Percentiles rank a stretch among this genome's conserved stretches.
Conservation (phyloP, 2,888 invertebrate genomes). For the Elegia similella region DNA sequence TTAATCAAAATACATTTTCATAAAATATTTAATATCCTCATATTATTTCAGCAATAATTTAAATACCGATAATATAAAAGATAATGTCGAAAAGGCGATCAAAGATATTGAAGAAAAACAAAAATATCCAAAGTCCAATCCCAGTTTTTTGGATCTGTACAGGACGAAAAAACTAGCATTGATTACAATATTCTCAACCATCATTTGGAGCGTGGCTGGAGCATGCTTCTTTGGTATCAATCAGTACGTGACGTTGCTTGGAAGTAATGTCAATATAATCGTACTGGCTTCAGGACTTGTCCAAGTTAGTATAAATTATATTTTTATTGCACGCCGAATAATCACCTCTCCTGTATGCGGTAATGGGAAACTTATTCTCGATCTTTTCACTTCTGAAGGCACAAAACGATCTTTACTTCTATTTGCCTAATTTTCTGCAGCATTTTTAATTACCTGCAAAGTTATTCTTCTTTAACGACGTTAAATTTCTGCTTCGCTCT, state of each 20-base stretch:
- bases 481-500: too few relatives aligned
- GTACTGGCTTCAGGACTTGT: conserved; percentile 43
- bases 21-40: too few relatives aligned
- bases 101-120: conserved; percentile 36
- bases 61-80: conserved; percentile 36
- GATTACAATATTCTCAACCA: conserved; percentile 37
- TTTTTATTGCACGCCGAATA: not conserved
- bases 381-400: too few relatives aligned
- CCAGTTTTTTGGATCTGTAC: conserved; percentile 47
- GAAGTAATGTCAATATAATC: conserved; percentile 42
- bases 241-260: conserved; percentile 47
- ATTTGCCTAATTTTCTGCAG: too few relatives aligned
- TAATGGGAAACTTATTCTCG: too few relatives aligned
- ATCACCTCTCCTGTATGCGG: not conserved
- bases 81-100: conserved; percentile 38
- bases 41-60: conserved; percentile 47
- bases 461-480: too few relatives aligned
- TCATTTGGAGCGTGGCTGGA: conserved; percentile 46
- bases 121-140: conserved; percentile 23
- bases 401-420: too few relatives aligned
- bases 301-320: conserved; percentile 41
- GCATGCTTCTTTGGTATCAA: conserved; percentile 48
- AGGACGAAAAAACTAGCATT: conserved; percentile 37
- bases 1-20: too few relatives aligned
- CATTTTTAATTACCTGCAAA: too few relatives aligned